Base-by-base conservation (phyloP, 2,797 vertebrate genomes). In the Schizothorax lantsangensis region DNA sequence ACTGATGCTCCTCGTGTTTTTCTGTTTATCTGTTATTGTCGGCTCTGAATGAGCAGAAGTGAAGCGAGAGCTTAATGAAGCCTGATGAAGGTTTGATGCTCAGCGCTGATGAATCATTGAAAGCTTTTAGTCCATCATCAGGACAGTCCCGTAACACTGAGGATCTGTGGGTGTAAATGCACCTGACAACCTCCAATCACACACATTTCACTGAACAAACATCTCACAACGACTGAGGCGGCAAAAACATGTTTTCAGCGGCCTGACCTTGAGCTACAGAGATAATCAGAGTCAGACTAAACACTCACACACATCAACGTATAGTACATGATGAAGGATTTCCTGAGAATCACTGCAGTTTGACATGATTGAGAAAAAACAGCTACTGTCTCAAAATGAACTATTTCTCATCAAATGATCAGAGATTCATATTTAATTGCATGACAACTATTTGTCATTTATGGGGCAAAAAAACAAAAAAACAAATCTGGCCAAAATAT, bases 201-300 rank as follows among this genome's bases (percentile, higher is more conserved):
- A 2, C 19, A 17, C 26, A 33, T 7, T 33, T 47, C 23, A 30
- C 79, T 47, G 3, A 68, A 52, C 26, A 81, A n/a, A 52, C 45
- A 33, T 8, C 19, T 69, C 59, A 33, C 26, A 23, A 15, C 2
- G 12, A 33, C 4, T 23, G 21, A 69, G 26, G 30, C 79, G 6
- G n/a, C 15, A 57, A 33, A 68, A 83, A 83, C 36, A 72, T 30
- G 49, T 57, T 71, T 38, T 81, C 23, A 69, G n/a, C 21, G 33
- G 30, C 79, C 54, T 62, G 36, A 40, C 81, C 81, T 83, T 45
- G 81, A 57, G 15, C n/a, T 12, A 40, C 1, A 0, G 23, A 69
- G 66, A 82, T 69, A 72, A 40, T 40, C 64, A 11, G 2, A 57
- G 54, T 57, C 54, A 83, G 81, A 83, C 81, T 26, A 72, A 72